A percentile compares a stretch with the other conserved stretches of the same genome.
Conservation (phyloP, 2,888 invertebrate genomes). For the Elysia crispata region DNA sequence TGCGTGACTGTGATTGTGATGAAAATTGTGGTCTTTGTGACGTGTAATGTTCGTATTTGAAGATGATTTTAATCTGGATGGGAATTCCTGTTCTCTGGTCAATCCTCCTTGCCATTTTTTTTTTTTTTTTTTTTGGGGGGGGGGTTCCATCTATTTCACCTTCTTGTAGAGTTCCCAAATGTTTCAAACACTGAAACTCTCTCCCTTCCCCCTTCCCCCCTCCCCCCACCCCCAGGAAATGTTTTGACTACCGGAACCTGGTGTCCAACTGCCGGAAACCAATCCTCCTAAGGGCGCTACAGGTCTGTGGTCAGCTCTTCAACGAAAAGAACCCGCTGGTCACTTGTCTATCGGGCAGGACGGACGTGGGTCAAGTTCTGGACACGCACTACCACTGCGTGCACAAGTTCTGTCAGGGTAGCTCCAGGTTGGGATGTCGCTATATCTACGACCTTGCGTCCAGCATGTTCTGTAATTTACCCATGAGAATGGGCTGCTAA, state of each 20-base stretch:
- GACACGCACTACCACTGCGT: constrained; percentile 5
- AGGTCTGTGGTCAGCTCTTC: neutral
- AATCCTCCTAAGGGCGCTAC: neutral
- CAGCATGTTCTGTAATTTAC: neutral
- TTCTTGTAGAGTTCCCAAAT: too few relatives aligned
- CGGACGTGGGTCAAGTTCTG: neutral
- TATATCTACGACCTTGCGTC: neutral
- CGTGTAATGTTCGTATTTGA: too few relatives aligned
- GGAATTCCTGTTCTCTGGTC: too few relatives aligned
- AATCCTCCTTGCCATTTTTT: too few relatives aligned
- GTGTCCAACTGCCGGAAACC: neutral
- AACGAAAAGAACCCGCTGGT: neutral
- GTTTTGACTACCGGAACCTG: neutral
- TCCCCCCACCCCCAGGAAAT: neutral
- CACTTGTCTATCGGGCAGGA: neutral
- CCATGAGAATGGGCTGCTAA: neutral
- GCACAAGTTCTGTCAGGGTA: neutral
- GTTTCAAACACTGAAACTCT: neutral
- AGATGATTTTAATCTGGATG: too few relatives aligned
- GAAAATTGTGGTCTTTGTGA: too few relatives aligned
- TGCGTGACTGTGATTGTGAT: too few relatives aligned
- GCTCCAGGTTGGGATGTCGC: neutral
- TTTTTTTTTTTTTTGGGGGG: too few relatives aligned
- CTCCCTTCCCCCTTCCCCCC: neutral
- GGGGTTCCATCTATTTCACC: too few relatives aligned